phyloP scores from a whole-genome alignment of 2,113 vertebrate genomes.

The Siphamia tubifer region DNA sequence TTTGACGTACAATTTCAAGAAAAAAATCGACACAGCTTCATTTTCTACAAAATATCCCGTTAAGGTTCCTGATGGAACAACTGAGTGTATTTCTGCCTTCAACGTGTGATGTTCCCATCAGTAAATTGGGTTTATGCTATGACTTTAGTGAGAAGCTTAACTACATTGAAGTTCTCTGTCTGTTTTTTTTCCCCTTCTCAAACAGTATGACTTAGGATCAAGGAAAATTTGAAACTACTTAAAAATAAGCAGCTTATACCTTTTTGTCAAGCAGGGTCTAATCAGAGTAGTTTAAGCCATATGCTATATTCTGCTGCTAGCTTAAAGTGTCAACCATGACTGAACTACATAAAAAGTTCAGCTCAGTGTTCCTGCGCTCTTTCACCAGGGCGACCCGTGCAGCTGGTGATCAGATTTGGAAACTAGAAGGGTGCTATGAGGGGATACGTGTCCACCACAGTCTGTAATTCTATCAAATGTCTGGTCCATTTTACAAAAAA shows the following conservation, averaged over 20 bases:
- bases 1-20: neutral
- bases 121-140: conserved; percentile 24
- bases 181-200: conserved; percentile 1
- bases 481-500: too few species aligned
- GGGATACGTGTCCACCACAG: too few species aligned
- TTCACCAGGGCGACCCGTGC: conserved; percentile 1
- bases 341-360: conserved; percentile 61
- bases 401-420: conserved; percentile 47
- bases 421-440: too few species aligned
- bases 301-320: conserved; percentile 57
- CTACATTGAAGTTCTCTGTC: conserved; percentile 24
- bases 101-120: conserved; percentile 10
- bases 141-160: conserved; percentile 45
- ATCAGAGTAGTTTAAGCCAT: conserved; percentile 72
- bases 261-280: conserved; percentile 67
- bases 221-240: conserved; percentile 69
- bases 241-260: conserved; percentile 73
- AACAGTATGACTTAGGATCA: conserved; percentile 59
- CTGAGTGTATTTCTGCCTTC: neutral
- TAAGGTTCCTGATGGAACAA: neutral
- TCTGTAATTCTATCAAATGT: too few species aligned
- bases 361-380: conserved; percentile 21
- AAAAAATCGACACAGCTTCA: neutral
- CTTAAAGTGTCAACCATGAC: conserved; percentile 68
- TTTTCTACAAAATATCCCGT: too few species aligned